phyloP scores from a whole-genome alignment of 1,140 invertebrate genomes.

The Trichoplusia ni region DNA sequence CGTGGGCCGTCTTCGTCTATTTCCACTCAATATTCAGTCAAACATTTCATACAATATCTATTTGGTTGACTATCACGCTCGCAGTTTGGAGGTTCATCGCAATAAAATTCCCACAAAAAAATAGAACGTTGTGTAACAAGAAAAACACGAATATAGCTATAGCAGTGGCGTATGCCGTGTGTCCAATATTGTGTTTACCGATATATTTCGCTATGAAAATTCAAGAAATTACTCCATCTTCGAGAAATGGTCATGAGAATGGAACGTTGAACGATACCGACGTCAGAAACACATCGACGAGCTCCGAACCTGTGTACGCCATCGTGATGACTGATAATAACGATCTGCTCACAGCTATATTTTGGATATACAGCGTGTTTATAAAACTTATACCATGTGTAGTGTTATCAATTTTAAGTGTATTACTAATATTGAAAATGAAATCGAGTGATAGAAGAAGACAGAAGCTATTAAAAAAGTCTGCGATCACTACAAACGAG shows the following conservation, averaged over 20 bases:
- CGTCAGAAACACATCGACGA: constrained; percentile 38
- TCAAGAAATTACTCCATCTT: constrained; percentile 45
- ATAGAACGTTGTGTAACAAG: constrained; percentile 90
- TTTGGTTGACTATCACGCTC: constrained; percentile 94
- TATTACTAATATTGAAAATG: constrained; percentile 75
- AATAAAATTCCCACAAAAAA: constrained; percentile 90
- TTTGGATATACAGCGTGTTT: constrained; percentile 79
- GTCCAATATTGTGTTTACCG: constrained; percentile 92
- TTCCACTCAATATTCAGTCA: constrained; percentile 92
- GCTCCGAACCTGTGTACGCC: constrained; percentile 57
- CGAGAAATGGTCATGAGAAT: constrained; percentile 5
- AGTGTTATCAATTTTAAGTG: constrained; percentile 73
- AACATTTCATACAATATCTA: constrained; percentile 95
- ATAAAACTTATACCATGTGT: constrained; percentile 77
- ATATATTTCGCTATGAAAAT: constrained; percentile 86
- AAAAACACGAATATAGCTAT: constrained; percentile 89
- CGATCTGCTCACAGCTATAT: constrained; percentile 69
- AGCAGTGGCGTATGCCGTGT: constrained; percentile 88
- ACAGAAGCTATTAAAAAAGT: constrained; percentile 84
- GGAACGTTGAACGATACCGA: constrained; percentile 21
- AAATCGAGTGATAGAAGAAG: constrained; percentile 86
- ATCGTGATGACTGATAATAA: constrained; percentile 71
- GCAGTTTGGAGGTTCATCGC: constrained; percentile 97
- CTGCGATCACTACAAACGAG: constrained; percentile 67
- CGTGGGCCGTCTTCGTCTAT: constrained; percentile 90